Conservation (phyloP, 2,113 vertebrate species). For the Poeciliopsis turrubarensis region DNA sequence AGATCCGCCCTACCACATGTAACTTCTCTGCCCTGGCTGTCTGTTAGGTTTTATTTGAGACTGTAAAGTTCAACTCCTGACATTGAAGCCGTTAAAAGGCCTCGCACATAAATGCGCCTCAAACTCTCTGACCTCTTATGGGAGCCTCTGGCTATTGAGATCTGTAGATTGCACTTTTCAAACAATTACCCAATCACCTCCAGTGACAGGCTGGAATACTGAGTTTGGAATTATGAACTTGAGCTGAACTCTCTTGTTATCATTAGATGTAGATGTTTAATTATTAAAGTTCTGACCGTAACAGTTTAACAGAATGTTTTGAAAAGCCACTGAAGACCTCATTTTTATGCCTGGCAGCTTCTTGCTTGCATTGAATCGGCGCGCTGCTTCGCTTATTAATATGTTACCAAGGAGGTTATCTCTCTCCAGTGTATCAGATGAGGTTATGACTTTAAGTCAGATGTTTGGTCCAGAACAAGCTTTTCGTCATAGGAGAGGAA, state of each 20-base stretch:
- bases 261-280: no score
- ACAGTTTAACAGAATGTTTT: no score
- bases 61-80: background rate
- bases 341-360: background rate
- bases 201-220: background rate
- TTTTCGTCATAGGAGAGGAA: conserved; percentile 60
- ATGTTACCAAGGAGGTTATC: conserved; percentile 28
- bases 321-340: no score
- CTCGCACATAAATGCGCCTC: background rate
- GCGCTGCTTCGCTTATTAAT: background rate
- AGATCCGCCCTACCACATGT: background rate
- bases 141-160: background rate
- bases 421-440: conserved; percentile 9
- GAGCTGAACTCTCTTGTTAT: background rate
- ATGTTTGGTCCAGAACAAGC: conserved; percentile 42
- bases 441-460: conserved; percentile 25
- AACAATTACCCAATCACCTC: background rate
- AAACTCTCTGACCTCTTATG: background rate
- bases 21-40: background rate
- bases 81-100: background rate
- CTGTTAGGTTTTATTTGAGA: background rate
- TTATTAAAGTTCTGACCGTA: no score
- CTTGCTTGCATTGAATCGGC: background rate
- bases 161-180: background rate
- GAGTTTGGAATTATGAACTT: background rate